Conservation (phyloP, 2,797 vertebrate species). For the Selene dorsalis region DNA sequence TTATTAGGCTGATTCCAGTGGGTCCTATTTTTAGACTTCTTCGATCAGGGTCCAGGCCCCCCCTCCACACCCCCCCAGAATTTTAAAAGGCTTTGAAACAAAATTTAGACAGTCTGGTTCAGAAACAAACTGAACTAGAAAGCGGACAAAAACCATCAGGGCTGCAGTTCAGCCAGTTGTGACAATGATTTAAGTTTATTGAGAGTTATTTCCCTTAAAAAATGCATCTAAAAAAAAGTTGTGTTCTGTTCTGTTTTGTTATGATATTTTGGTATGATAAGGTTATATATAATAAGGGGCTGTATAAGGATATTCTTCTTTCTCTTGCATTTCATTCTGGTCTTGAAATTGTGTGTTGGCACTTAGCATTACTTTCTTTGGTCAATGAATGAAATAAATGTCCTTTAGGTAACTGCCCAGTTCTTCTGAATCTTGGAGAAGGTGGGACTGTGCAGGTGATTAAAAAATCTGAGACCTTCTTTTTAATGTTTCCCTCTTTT, state of each 20-base stretch:
- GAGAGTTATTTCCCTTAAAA: background rate
- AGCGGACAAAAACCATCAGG: background rate
- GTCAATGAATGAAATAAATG: background rate
- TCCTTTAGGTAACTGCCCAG: background rate
- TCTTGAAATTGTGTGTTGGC: too few relatives aligned
- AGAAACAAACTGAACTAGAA: background rate
- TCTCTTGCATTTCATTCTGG: too few relatives aligned
- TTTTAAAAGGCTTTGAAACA: conserved; percentile 3
- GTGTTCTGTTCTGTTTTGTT: too few relatives aligned
- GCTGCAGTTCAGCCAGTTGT: background rate
- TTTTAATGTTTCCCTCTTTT: background rate
- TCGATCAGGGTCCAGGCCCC: background rate
- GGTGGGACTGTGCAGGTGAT: background rate
- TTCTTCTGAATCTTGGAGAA: background rate
- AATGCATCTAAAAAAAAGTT: too few relatives aligned
- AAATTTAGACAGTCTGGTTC: background rate
- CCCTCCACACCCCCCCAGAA: background rate
- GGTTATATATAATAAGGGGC: too few relatives aligned
- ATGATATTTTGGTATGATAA: too few relatives aligned
- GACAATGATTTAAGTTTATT: background rate
- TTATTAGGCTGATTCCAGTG: background rate
- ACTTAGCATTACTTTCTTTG: too few relatives aligned
- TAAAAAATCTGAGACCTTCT: background rate
- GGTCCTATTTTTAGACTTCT: background rate
- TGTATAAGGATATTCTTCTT: too few relatives aligned